phyloP scores from a whole-genome alignment of 2,888 invertebrate species.

The Apotomis turbidana region DNA sequence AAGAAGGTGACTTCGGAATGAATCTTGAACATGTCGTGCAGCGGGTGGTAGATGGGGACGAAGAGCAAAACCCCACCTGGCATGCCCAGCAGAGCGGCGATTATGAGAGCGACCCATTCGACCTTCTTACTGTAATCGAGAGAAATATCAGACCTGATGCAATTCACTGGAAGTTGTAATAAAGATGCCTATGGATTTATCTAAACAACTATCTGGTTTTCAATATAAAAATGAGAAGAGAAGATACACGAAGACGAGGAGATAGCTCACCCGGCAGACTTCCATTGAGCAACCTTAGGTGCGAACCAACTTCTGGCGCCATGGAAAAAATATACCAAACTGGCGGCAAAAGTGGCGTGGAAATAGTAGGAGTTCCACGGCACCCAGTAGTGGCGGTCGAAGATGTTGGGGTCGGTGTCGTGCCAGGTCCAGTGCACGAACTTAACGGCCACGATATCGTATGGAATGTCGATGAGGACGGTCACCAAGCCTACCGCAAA shows the following conservation, averaged over 20 bases:
- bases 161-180: no score
- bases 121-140: slow-evolving; percentile 52
- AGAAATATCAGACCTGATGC: neutral
- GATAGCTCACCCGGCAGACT: slow-evolving; percentile 76
- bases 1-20: slow-evolving; percentile 90
- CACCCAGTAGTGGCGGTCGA: slow-evolving; percentile 91
- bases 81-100: slow-evolving; percentile 87
- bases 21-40: slow-evolving; percentile 87
- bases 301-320: slow-evolving; percentile 81
- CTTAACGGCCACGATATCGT: slow-evolving; percentile 90
- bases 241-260: no score
- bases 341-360: slow-evolving; percentile 89
- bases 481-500: slow-evolving; percentile 88
- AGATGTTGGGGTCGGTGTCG: slow-evolving; percentile 88
- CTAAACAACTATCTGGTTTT: no score
- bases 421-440: slow-evolving; percentile 94
- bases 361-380: slow-evolving; percentile 94
- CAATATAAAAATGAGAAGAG: no score
- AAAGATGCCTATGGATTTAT: no score
- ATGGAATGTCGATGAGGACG: slow-evolving; percentile 90
- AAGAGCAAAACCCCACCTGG: slow-evolving; percentile 89
- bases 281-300: slow-evolving; percentile 83
- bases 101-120: slow-evolving; percentile 71
- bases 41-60: slow-evolving; percentile 89
- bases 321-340: slow-evolving; percentile 88